Evolutionary conservation across 2,888 invertebrate species (phyloP).

Genomic region (Lasioglossum pauxillum): DNA sequence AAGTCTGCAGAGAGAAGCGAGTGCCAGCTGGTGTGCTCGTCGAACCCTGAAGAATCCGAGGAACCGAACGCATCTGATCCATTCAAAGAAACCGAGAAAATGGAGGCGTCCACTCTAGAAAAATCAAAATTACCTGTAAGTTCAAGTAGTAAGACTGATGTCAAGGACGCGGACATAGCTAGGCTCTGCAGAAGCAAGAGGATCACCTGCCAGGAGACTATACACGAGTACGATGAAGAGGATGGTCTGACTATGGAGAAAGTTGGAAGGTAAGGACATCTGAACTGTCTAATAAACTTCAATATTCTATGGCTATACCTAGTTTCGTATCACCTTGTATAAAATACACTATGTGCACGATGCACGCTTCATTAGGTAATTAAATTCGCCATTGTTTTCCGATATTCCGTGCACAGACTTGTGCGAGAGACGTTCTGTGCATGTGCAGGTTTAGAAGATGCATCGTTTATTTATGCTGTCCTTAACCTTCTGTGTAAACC

Average conservation of each 20-base stretch:
- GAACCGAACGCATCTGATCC: slow-evolving; percentile 45
- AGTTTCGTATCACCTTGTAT: not conserved
- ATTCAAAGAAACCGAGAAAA: slow-evolving; percentile 50
- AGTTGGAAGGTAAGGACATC: slow-evolving; percentile 77
- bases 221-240: slow-evolving; percentile 79
- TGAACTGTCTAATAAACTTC: not conserved
- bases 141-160: slow-evolving; percentile 76
- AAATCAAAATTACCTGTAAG: slow-evolving; percentile 79
- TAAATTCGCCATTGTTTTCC: not conserved
- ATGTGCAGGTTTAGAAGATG: not conserved
- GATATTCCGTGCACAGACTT: not conserved
- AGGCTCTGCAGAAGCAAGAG: slow-evolving; percentile 75
- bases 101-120: slow-evolving; percentile 53
- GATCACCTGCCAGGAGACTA: slow-evolving; percentile 78
- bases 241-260: slow-evolving; percentile 80
- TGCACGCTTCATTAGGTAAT: not conserved
- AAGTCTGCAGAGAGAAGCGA: slow-evolving; percentile 75
- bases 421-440: not conserved
- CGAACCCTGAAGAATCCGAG: slow-evolving; percentile 63
- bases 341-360: not conserved
- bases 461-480: not conserved
- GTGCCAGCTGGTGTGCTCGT: slow-evolving; percentile 75
- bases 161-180: slow-evolving; percentile 70
- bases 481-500: not conserved
- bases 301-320: not conserved